phyloP scores from a whole-genome alignment of 2,113 vertebrate species.

The Peromyscus californicus region DNA sequence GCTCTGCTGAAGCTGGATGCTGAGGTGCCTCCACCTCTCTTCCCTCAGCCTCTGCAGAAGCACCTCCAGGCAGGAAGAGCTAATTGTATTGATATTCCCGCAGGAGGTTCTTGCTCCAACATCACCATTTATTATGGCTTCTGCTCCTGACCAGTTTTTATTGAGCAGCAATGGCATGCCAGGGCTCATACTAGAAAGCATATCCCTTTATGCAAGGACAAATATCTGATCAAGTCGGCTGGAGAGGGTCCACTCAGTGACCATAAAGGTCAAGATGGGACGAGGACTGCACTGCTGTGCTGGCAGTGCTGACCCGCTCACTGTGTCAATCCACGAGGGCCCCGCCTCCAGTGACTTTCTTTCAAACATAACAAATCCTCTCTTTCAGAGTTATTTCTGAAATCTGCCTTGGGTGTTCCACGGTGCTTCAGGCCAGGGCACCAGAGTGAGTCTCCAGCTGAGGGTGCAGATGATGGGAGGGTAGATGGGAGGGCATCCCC shows the following conservation, averaged over 20 bases:
- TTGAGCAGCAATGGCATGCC: not conserved
- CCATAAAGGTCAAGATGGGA: not conserved
- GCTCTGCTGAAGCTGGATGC: not conserved
- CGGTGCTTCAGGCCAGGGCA: not conserved
- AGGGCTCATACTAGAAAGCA: not conserved
- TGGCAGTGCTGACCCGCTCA: not conserved
- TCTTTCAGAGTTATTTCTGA: not conserved
- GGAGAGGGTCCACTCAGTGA: too few relatives aligned
- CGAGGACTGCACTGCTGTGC: not conserved
- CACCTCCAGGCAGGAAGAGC: not conserved
- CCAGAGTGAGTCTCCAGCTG: not conserved
- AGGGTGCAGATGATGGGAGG: not conserved
- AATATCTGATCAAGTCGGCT: not conserved
- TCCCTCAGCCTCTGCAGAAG: not conserved
- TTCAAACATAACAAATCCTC: not conserved
- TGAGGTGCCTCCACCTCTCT: not conserved
- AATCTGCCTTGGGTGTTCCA: not conserved
- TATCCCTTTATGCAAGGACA: not conserved
- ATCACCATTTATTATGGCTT: not conserved
- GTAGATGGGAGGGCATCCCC: not conserved
- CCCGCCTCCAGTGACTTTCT: not conserved
- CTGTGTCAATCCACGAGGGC: not conserved
- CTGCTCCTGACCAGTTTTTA: not conserved
- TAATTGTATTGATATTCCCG: not conserved
- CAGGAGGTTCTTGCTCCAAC: not conserved